Base-by-base conservation (phyloP, 2,113 vertebrate species). In the Gasterosteus aculeatus region DNA sequence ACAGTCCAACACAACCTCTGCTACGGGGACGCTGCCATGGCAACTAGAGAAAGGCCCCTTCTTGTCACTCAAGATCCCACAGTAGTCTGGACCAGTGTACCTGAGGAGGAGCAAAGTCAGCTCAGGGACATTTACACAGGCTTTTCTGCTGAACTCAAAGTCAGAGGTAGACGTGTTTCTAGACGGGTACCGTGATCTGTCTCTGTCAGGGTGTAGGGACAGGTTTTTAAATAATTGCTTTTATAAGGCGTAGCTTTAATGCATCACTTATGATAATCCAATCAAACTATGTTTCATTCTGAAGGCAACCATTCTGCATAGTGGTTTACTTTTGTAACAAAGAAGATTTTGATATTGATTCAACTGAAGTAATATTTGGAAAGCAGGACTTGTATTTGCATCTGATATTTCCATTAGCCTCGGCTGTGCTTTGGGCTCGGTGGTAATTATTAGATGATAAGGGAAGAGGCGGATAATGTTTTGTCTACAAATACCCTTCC, bases 21-120 rank as follows among this genome's bases (percentile, higher is more conserved):
- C 22, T 10, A 73, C 12, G 0, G 74, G 35, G 26, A 77, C 10
- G 1, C 5, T 42, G 7, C 0, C 29, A 19, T 82, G 80, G 41
- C 80, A 82, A 2, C 19, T 9, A 29, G 80, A 10, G 33, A 82
- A 82, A 0, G 80, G 74, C 2, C 80, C 80, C 2, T 41, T 42
- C 14, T 58, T 68, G 38, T 82, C 4, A 1, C 74, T 72, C 51
- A 82, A 15, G 7, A 82, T 69, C 14, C 80, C 80, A 15, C 80
- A 82, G 63, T 41, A 82, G 15, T 62, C 2, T 29, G 80, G 80
- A 41, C 80, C 80, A 2, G 56, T 22, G 63, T 12, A 82, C 64
- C 80, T 82, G 68, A 31, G 2, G 18, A 22, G 9, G 15, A 51
- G n/a, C n/a, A 41, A 2, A 49, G 22, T 42, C 68, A 59, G 11